Percentiles rank a stretch among this genome's conserved stretches.
phyloP scores from a whole-genome alignment of 2,888 invertebrate species.

The Dendrolimus pini region DNA sequence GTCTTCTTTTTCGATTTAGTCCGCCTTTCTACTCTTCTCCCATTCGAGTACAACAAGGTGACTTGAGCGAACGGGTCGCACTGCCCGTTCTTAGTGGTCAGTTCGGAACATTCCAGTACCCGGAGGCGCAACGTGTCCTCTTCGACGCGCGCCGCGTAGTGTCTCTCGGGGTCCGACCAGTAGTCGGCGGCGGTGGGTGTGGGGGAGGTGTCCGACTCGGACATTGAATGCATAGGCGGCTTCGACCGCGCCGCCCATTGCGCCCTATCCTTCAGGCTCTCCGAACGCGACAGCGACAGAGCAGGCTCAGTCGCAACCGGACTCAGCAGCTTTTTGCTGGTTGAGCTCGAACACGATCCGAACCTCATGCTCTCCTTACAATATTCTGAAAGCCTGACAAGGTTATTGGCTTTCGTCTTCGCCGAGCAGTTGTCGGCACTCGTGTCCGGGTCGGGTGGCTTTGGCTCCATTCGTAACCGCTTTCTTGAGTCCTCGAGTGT shows the following conservation, averaged over 20 bases:
- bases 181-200: constrained; percentile 69
- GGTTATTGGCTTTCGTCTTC: constrained; percentile 56
- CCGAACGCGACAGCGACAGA: constrained; percentile 61
- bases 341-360: constrained; percentile 67
- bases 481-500: constrained; percentile 79
- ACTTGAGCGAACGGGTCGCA: constrained; percentile 94
- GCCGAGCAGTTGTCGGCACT: constrained; percentile 46
- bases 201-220: constrained; percentile 53
- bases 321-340: constrained; percentile 62
- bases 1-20: constrained; percentile 94
- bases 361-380: constrained; percentile 69
- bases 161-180: constrained; percentile 70
- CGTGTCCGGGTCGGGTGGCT: constrained; percentile 62
- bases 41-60: constrained; percentile 87
- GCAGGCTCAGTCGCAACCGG: constrained; percentile 58
- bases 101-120: constrained; percentile 90
- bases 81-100: constrained; percentile 91
- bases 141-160: constrained; percentile 61
- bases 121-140: constrained; percentile 76
- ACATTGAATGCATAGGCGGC: constrained; percentile 64
- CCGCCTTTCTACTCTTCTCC: constrained; percentile 85
- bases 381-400: constrained; percentile 62
- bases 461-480: constrained; percentile 69
- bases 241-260: constrained; percentile 56
- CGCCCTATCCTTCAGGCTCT: constrained; percentile 65